Percentiles rank a stretch among this genome's conserved stretches.
phyloP scores from a whole-genome alignment of 64 coral and sea anemone species.

The Pocillopora damicornis region DNA sequence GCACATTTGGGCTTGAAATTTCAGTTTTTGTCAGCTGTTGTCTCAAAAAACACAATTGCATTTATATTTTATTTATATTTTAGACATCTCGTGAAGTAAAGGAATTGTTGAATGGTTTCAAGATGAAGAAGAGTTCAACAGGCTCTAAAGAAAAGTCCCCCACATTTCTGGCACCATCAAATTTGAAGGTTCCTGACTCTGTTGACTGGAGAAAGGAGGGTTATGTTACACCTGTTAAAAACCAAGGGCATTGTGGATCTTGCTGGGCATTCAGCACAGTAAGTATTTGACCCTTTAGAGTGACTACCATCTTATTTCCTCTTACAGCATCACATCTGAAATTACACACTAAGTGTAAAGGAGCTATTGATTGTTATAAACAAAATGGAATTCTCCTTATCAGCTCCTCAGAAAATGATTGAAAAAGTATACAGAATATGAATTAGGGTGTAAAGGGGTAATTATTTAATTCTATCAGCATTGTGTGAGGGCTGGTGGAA shows the following conservation, averaged over 20 bases:
- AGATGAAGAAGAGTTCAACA: not conserved
- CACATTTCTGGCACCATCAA: slow-evolving; percentile 77
- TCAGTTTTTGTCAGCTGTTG: not conserved
- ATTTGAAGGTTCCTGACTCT: slow-evolving; percentile 55
- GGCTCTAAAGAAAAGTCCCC: slow-evolving; percentile 44
- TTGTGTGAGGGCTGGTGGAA: no score
- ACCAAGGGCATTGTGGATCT: slow-evolving; percentile 91
- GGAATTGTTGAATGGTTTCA: slow-evolving; percentile 70
- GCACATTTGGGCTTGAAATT: not conserved
- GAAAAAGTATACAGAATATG: no score
- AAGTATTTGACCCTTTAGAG: not conserved
- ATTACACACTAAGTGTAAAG: no score
- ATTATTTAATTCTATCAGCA: no score
- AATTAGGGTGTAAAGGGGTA: no score
- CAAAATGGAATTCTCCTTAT: no score
- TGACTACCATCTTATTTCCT: not conserved
- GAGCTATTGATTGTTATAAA: no score
- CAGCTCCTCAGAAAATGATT: no score
- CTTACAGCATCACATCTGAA: no score
- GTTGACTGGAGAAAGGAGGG: slow-evolving; percentile 90
- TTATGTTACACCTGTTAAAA: slow-evolving; percentile 92
- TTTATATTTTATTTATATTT: not conserved
- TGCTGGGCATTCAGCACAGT: slow-evolving; percentile 97
- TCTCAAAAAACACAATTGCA: no score
- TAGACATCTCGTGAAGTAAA: slow-evolving; percentile 75